These are phyloP conservation scores for Thymelicus sylvestris DNA, from an alignment of 2,888 invertebrate genomes.

Conservation along the genomic window DNA sequence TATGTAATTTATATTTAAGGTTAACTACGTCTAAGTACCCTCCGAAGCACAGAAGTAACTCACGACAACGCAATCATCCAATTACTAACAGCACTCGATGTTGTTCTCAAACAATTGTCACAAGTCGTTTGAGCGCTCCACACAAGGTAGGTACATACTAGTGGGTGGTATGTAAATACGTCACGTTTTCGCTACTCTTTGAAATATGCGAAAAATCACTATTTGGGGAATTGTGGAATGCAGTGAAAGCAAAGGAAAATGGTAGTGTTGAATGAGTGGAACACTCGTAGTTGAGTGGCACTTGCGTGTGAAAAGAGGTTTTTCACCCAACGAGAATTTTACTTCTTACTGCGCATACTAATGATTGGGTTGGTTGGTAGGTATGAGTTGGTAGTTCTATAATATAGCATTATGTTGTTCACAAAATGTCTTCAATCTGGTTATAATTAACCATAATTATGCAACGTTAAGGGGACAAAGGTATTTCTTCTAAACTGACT, in stretches of 20 bases:
- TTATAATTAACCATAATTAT: no score
- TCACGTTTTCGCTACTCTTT: background rate
- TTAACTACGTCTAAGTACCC: no score
- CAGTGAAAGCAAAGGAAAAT: slow-evolving; percentile 7
- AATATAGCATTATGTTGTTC: background rate
- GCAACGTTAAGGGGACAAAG: no score
- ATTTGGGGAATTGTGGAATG: slow-evolving; percentile 12
- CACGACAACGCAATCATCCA: no score
- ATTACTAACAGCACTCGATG: no score
- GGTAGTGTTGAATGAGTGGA: slow-evolving; percentile 10
- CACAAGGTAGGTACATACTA: no score
- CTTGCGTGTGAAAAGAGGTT: slow-evolving; percentile 9
- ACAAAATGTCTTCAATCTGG: no score
- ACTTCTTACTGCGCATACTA: slow-evolving; percentile 6
- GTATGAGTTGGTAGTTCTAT: background rate
- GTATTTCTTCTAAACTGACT: no score
- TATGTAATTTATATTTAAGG: no score
- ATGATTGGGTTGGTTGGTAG: background rate
- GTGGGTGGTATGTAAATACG: background rate
- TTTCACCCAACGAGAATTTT: slow-evolving; percentile 3
- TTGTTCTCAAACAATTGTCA: no score
- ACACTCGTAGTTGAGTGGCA: background rate
- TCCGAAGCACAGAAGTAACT: no score
- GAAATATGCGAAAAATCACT: slow-evolving; percentile 13
- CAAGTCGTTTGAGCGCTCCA: no score